These are phyloP conservation scores for Ommatoiulus sabulosus DNA, from an alignment of 2,888 invertebrate genomes.

Conservation along the genomic window DNA sequence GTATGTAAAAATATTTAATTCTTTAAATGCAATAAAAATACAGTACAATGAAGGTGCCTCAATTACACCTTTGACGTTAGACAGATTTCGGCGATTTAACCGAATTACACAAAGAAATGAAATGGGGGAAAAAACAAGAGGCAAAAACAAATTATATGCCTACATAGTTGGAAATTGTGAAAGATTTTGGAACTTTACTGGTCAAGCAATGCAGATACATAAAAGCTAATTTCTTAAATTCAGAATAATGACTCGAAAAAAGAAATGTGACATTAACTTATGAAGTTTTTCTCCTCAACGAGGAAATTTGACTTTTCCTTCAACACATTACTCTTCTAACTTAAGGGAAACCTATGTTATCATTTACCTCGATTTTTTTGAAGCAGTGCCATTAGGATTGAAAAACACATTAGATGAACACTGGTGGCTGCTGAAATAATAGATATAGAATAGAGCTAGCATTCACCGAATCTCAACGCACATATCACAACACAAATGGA, in stretches of 20 bases:
- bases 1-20: conserved; percentile 1
- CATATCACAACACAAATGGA: background rate
- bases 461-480: background rate
- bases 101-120: background rate
- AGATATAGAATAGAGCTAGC: background rate
- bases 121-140: background rate
- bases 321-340: too few species aligned
- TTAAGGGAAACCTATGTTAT: too few species aligned
- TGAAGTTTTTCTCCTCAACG: too few species aligned
- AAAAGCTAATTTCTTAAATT: too few species aligned
- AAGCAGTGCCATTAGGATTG: background rate
- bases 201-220: too few species aligned
- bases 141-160: too few species aligned
- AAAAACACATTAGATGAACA: background rate
- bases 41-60: background rate
- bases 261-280: too few species aligned
- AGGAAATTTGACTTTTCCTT: too few species aligned
- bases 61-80: background rate
- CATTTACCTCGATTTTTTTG: background rate
- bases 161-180: too few species aligned
- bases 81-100: too few species aligned
- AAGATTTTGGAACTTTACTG: too few species aligned
- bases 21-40: background rate
- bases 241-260: too few species aligned
- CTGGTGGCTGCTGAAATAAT: background rate